Conservation (phyloP, 2,797 vertebrate genomes). For the Streptopelia turtur region DNA sequence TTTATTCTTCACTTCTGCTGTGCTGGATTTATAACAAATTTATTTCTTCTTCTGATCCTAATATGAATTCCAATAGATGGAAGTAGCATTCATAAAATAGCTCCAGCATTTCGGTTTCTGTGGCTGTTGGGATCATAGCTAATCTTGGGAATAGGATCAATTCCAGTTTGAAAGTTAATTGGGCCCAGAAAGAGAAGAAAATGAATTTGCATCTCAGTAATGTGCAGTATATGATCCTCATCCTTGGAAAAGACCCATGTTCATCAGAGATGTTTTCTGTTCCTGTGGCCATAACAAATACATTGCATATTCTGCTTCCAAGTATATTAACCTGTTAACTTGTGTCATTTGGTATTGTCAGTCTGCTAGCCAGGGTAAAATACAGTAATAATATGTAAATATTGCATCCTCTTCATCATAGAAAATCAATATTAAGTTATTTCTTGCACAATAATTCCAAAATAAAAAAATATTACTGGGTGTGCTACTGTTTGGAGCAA, state of each 20-base stretch:
- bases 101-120: not conserved
- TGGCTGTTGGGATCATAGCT: not conserved
- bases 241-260: not conserved
- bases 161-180: not conserved
- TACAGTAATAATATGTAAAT: not conserved
- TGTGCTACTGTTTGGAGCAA: not conserved
- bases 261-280: not conserved
- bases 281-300: not conserved
- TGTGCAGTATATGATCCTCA: fast-evolving
- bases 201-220: not conserved
- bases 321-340: not conserved
- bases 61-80: not conserved
- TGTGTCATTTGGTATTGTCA: not conserved
- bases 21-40: not conserved
- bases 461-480: not conserved
- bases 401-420: not conserved
- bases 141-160: not conserved
- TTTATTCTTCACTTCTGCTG: not conserved
- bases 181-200: not conserved
- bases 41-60: not conserved
- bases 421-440: not conserved
- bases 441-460: not conserved
- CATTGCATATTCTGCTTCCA: not conserved
- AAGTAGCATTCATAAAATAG: not conserved
- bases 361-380: not conserved